Conservation (phyloP, 2,888 invertebrate genomes). For the Stenurella melanura region DNA sequence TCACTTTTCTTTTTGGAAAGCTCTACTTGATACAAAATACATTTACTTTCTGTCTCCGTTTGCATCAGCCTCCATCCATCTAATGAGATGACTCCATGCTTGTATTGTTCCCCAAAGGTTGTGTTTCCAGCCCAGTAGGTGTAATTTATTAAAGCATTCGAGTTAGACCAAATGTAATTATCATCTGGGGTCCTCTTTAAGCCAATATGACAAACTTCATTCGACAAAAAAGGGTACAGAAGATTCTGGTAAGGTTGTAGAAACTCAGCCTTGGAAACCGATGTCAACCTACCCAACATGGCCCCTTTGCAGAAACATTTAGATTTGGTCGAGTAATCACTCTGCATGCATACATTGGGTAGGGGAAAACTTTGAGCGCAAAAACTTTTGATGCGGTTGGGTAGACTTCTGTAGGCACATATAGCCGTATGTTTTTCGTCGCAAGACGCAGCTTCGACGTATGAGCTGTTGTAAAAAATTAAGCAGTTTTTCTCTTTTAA, state of each 20-base stretch:
- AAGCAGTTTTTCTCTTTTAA: constrained; percentile 59
- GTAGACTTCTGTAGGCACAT: constrained; percentile 58
- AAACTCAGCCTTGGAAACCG: constrained; percentile 56
- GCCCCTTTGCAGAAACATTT: constrained; percentile 59
- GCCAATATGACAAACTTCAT: constrained; percentile 58
- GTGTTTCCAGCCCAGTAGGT: constrained; percentile 53
- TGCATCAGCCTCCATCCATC: constrained; percentile 54
- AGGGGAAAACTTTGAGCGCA: constrained; percentile 52
- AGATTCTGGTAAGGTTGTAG: constrained; percentile 60
- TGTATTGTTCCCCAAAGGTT: constrained; percentile 44
- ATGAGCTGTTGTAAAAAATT: constrained; percentile 56
- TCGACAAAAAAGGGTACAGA: constrained; percentile 49
- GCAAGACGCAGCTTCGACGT: constrained; percentile 58
- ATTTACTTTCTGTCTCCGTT: constrained; percentile 42
- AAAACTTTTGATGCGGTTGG: constrained; percentile 45
- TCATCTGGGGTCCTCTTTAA: constrained; percentile 45
- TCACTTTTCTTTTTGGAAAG: background rate
- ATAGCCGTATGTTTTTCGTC: constrained; percentile 53
- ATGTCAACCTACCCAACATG: background rate
- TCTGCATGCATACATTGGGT: constrained; percentile 51
- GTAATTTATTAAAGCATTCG: constrained; percentile 51
- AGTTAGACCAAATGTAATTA: constrained; percentile 53
- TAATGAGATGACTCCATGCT: constrained; percentile 50
- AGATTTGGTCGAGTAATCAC: constrained; percentile 56
- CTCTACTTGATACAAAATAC: constrained; percentile 49